These are phyloP conservation scores for Anoura caudifer DNA, from an alignment of 2,113 vertebrate genomes.

Conservation along the genomic window DNA sequence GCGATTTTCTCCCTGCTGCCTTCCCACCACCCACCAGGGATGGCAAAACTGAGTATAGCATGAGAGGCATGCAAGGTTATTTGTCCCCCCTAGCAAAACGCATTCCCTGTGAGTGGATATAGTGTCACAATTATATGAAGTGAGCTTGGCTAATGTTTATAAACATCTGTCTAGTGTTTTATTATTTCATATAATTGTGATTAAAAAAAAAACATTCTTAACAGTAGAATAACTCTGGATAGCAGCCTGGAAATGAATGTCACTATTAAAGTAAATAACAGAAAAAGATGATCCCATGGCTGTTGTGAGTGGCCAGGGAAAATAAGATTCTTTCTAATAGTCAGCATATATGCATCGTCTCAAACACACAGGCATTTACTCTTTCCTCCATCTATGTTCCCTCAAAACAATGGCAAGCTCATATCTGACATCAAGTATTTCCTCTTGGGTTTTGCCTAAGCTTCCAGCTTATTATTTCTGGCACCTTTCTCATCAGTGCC, in stretches of 20 bases:
- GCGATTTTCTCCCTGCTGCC: background rate
- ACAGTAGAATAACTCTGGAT: background rate
- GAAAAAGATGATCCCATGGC: background rate
- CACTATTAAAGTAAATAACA: constrained; percentile 29
- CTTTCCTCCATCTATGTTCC: background rate
- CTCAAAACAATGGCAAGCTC: constrained; percentile 56
- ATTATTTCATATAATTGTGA: constrained; percentile 52
- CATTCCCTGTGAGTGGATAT: background rate
- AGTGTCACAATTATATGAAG: background rate
- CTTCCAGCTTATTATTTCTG: constrained; percentile 61
- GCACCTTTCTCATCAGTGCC: constrained; percentile 28
- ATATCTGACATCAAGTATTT: constrained; percentile 41
- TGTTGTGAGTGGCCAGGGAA: constrained; percentile 14
- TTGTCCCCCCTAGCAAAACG: background rate
- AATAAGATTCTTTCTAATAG: background rate
- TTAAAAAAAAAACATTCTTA: constrained; percentile 17
- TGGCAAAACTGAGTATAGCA: background rate
- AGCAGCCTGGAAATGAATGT: constrained; percentile 7
- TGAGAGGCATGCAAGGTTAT: background rate
- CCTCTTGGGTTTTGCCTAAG: constrained; percentile 40
- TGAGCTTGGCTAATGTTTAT: background rate
- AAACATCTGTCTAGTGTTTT: constrained; percentile 19
- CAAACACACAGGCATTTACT: background rate
- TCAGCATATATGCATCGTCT: background rate
- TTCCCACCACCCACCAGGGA: background rate